A percentile compares a stretch with the other conserved stretches of the same genome.
Conservation (phyloP, 1,140 invertebrate genomes). For the Meteorus sp. region DNA sequence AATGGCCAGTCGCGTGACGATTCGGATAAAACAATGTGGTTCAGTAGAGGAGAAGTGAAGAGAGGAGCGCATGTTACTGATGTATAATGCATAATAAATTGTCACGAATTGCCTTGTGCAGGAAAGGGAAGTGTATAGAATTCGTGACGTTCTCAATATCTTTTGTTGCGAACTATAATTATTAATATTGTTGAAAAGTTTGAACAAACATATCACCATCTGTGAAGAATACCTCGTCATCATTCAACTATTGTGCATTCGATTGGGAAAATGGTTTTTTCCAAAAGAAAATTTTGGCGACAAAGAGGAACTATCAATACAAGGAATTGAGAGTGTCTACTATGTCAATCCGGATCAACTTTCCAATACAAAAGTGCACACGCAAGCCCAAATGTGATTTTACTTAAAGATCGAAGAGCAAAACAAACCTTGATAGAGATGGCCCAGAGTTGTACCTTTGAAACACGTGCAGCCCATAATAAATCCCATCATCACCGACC, state of each 20-base stretch:
- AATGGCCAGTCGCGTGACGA: neutral
- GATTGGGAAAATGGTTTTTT: too few species aligned
- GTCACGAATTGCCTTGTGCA: neutral
- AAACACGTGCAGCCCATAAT: slow-evolving; percentile 88
- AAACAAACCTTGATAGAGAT: slow-evolving; percentile 55
- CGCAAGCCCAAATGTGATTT: neutral
- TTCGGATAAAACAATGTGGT: neutral
- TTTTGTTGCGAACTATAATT: neutral
- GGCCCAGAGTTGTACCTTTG: slow-evolving; percentile 69
- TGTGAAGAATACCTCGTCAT: too few species aligned
- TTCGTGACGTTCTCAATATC: neutral
- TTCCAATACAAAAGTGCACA: neutral
- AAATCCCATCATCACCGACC: slow-evolving; percentile 75
- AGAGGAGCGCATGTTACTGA: too few species aligned
- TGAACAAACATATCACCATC: too few species aligned
- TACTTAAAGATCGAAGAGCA: neutral
- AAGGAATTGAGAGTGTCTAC: too few species aligned
- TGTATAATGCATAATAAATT: slow-evolving; percentile 1
- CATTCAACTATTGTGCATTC: too few species aligned
- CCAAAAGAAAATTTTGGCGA: too few species aligned
- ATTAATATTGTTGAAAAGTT: too few species aligned
- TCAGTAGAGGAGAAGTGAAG: too few species aligned
- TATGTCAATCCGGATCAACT: too few species aligned
- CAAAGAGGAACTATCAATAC: neutral
- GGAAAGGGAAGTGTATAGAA: too few species aligned